Conservation (phyloP, 2,797 vertebrate species). For the Sebastes jordani region DNA sequence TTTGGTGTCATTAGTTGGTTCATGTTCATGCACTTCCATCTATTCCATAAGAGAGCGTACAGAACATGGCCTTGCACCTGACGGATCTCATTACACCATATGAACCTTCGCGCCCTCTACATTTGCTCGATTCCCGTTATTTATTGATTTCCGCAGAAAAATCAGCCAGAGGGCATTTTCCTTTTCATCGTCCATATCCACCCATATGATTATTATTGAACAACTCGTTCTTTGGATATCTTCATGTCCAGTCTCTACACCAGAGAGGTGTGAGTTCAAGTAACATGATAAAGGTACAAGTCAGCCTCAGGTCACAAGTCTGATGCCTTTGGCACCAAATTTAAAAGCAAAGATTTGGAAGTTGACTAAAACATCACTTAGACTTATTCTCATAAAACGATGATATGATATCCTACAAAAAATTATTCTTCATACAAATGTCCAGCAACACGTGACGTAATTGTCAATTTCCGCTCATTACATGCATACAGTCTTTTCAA, state of each 20-base stretch:
- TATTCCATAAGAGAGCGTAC: conserved; percentile 7
- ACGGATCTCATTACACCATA: conserved; percentile 4
- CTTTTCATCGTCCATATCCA: not conserved
- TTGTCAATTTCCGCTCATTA: too few relatives aligned
- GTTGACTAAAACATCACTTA: not conserved
- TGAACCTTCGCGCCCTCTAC: not conserved
- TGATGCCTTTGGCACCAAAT: not conserved
- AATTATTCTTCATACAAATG: too few relatives aligned
- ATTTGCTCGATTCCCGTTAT: not conserved
- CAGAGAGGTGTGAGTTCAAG: not conserved
- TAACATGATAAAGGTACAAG: not conserved
- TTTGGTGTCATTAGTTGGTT: conserved; percentile 14
- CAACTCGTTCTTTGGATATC: not conserved
- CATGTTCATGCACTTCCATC: not conserved
- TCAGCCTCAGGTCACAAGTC: not conserved
- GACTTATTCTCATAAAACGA: not conserved
- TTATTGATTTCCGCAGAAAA: not conserved
- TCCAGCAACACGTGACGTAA: too few relatives aligned
- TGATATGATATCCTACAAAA: too few relatives aligned
- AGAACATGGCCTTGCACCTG: conserved; percentile 7
- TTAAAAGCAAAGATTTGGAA: not conserved
- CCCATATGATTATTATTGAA: not conserved
- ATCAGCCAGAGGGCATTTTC: not conserved
- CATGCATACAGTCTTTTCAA: too few relatives aligned
- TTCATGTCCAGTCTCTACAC: not conserved